These are phyloP conservation scores for Muscicapa comitata DNA, from an alignment of 2,797 vertebrate genomes.

Conservation along the genomic window DNA sequence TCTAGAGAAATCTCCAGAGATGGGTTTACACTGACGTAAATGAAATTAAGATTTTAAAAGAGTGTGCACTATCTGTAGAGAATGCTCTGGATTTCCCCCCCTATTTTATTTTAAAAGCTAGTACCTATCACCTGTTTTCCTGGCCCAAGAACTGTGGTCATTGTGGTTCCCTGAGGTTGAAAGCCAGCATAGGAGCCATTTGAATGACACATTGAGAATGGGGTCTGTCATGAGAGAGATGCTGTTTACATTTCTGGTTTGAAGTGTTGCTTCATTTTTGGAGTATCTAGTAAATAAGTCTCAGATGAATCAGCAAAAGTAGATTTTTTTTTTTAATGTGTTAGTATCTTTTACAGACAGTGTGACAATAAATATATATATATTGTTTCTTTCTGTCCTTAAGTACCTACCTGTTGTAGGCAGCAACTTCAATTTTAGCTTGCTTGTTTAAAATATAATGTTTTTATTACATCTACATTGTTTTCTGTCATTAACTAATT, in stretches of 20 bases:
- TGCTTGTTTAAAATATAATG: not conserved
- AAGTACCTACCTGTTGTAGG: not conserved
- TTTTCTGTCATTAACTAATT: slow-evolving; percentile 34
- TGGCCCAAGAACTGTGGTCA: not conserved
- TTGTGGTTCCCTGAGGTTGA: not conserved
- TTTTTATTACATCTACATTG: not conserved
- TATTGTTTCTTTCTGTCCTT: not conserved
- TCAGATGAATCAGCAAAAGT: not conserved
- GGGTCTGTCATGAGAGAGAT: not conserved
- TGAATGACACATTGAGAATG: not conserved
- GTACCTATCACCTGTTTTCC: not conserved
- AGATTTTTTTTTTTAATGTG: not conserved
- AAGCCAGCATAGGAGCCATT: not conserved
- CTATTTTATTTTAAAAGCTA: not conserved
- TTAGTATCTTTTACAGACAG: not conserved
- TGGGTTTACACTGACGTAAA: not conserved
- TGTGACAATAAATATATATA: not conserved
- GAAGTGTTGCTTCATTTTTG: not conserved
- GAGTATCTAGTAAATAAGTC: not conserved
- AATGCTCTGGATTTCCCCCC: not conserved
- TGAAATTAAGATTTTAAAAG: slow-evolving; percentile 30
- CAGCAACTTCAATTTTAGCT: not conserved
- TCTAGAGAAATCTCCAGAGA: not conserved
- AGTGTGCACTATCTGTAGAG: not conserved
- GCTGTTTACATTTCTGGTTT: not conserved